Evolutionary conservation across 1,140 invertebrate genomes (phyloP), one percentile per base, ranked within the genome.

Genomic region (Drosophila pectinifera): DNA sequence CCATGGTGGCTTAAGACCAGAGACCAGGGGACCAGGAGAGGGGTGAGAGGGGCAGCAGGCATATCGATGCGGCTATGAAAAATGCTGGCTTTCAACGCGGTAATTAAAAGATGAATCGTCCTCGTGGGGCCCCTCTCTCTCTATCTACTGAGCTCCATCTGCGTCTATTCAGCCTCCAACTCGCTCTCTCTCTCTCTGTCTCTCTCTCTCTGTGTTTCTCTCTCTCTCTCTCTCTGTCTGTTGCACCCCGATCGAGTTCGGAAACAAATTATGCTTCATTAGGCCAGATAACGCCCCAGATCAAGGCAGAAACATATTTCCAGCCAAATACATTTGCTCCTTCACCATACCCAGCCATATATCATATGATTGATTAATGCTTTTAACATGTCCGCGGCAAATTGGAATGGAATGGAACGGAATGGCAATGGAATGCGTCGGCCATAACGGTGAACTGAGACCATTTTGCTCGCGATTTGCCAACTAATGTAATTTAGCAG

Each of bases 41-140:
- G n/a, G n/a, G n/a, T 42, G 38, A 7, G 36, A 41, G n/a, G 31
- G 11, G 24, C n/a, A 5, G 54, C 1, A 7, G 39, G 36, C 42
- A 62, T 58, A 86, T 78, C 78, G 79, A 86, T 73, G 68, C 43
- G 45, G 43, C 57, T 61, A 83, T 83, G 88, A 91, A 80, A 90
- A 90, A 91, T 91, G 76, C 24, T 73, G 43, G 78, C 90, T 91
- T 91, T 91, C 90, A 91, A 83, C 90, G 78, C 80, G 78, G 86
- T 91, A 91, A 91, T 91, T 91, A 91, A 91, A 91, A 91, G 90
- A 91, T 91, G 90, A 91, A 91, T 91, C 90, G 90, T 88, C 78
- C 73, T 75, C 39, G 59, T 53, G 56, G 24, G 24, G 57, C 45
- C 22, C 13, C 34, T 41, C 20, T 41, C 14, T 56, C 14, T n/a